Evolutionary conservation across 2,888 invertebrate species (phyloP).

Genomic region (Halictus ligatus): DNA sequence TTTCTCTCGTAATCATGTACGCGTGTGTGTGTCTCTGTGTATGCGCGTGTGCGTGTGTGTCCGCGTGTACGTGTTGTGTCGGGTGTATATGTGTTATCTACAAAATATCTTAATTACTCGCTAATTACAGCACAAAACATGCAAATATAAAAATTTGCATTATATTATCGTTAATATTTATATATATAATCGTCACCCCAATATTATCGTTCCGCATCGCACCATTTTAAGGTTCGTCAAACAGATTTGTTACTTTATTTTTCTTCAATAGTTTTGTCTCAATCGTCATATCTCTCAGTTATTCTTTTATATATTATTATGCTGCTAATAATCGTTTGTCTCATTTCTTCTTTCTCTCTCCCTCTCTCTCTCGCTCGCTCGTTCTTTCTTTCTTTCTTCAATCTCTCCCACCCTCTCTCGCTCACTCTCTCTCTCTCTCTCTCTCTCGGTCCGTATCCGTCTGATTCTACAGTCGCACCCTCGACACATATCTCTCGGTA

Average conservation of each 20-base stretch:
- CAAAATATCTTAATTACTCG: constrained; percentile 84
- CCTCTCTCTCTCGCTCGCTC: constrained; percentile 17
- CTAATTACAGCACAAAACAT: constrained; percentile 84
- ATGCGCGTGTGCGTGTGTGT: not conserved
- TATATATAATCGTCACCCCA: constrained; percentile 81
- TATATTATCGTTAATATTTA: constrained; percentile 81
- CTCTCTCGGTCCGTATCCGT: not conserved
- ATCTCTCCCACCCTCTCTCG: constrained; percentile 20
- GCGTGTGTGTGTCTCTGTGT: not conserved
- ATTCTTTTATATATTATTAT: constrained; percentile 64
- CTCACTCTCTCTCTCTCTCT: constrained; percentile 12
- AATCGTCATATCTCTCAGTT: constrained; percentile 15
- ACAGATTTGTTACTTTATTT: constrained; percentile 64
- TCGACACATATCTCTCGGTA: not conserved
- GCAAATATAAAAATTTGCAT: constrained; percentile 84
- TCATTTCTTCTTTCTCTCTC: constrained; percentile 39
- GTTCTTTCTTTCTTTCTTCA: constrained; percentile 25
- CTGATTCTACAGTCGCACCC: not conserved
- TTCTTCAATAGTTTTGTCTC: constrained; percentile 45
- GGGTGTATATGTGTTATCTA: constrained; percentile 78
- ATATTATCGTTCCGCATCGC: constrained; percentile 74
- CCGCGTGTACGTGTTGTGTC: constrained; percentile 19
- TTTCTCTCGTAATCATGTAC: not conserved
- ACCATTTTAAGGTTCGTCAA: constrained; percentile 73
- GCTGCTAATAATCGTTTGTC: constrained; percentile 67